Evolutionary conservation across 2,888 invertebrate genomes (phyloP).

Genomic region (Heliconius sara): DNA sequence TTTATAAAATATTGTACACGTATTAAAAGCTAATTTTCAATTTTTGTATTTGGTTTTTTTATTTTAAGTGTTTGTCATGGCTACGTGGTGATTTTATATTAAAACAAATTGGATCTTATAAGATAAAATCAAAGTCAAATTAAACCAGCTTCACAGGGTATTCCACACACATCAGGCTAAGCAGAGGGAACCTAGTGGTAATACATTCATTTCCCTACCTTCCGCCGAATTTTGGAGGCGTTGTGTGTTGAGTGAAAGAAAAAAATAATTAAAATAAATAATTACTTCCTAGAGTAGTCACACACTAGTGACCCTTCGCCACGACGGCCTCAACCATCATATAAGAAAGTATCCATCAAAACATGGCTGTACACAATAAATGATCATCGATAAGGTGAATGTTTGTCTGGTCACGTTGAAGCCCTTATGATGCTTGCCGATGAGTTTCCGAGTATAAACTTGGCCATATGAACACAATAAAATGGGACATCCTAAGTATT

Average conservation of each 20-base stretch:
- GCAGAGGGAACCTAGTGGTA: no score
- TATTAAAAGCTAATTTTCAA: not conserved
- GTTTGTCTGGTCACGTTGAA: constrained; percentile 44
- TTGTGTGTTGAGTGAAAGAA: no score
- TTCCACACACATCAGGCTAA: no score
- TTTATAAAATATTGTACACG: constrained; percentile 15
- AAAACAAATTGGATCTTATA: not conserved
- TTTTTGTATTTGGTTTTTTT: not conserved
- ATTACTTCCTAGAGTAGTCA: no score
- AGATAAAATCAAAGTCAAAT: not conserved
- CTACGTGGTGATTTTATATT: not conserved
- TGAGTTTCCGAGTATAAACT: constrained; percentile 69
- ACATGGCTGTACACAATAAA: constrained; percentile 29
- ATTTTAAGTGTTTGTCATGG: not conserved
- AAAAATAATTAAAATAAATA: no score
- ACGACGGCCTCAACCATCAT: no score
- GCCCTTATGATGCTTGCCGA: constrained; percentile 67
- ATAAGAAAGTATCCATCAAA: constrained; percentile 19
- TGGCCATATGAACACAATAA: constrained; percentile 78
- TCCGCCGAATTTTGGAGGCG: no score
- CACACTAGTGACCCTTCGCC: no score
- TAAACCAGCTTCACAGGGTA: no score
- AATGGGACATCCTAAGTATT: constrained; percentile 70
- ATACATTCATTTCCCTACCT: no score
- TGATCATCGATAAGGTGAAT: constrained; percentile 40